Conservation (phyloP, 2,888 invertebrate species). For the Xestia sexstrigata region DNA sequence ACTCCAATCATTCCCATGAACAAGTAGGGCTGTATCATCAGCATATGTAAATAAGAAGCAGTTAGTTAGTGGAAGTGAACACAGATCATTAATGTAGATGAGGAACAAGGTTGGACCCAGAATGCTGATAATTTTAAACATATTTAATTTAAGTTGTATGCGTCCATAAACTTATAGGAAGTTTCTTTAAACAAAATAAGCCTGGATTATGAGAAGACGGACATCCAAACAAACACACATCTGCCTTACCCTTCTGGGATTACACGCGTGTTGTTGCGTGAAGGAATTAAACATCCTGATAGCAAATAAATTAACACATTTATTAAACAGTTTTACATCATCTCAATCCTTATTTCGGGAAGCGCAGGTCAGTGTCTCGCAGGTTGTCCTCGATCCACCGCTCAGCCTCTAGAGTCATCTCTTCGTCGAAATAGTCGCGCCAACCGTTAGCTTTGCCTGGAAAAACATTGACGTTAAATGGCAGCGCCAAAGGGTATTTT, state of each 20-base stretch:
- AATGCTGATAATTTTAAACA: too few species aligned
- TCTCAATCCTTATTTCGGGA: constrained; percentile 76
- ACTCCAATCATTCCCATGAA: too few species aligned
- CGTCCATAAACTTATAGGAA: too few species aligned
- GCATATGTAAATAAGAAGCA: too few species aligned
- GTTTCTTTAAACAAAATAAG: too few species aligned
- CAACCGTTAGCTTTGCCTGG: constrained; percentile 51
- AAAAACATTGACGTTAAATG: background rate
- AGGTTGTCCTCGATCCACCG: constrained; percentile 92
- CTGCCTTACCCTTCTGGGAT: background rate
- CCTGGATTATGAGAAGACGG: too few species aligned
- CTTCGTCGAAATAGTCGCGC: constrained; percentile 84
- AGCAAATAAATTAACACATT: background rate
- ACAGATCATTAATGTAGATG: too few species aligned
- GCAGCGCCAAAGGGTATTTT: background rate
- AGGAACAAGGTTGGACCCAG: too few species aligned
- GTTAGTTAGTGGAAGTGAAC: too few species aligned
- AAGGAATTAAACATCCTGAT: background rate
- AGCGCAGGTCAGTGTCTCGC: constrained; percentile 82
- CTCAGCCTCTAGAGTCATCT: constrained; percentile 91
- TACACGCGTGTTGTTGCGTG: background rate
- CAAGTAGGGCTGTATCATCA: too few species aligned
- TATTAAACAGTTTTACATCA: background rate
- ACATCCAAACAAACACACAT: background rate
- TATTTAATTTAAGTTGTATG: too few species aligned